phyloP scores from a whole-genome alignment of 2,113 vertebrate genomes.

The Vidua chalybeata region DNA sequence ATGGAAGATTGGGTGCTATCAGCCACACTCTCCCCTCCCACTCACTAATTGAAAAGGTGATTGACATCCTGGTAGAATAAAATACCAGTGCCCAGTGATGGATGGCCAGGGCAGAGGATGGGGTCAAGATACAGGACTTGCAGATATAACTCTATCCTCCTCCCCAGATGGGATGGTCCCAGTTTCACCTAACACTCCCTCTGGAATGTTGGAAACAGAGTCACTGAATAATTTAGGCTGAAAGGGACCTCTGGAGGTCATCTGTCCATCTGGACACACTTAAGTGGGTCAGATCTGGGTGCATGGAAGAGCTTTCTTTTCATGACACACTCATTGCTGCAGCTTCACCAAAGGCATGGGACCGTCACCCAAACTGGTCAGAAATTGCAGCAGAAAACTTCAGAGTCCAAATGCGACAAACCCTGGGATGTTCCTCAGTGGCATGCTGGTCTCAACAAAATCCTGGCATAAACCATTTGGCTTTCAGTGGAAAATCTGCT shows the following conservation, averaged over 20 bases:
- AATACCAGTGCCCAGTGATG: conserved; percentile 53
- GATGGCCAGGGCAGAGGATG: conserved; percentile 25
- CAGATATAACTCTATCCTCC: conserved; percentile 31
- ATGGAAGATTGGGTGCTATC: conserved; percentile 62
- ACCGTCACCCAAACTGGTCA: neutral
- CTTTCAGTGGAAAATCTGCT: neutral
- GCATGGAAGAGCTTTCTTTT: neutral
- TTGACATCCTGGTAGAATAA: conserved; percentile 59
- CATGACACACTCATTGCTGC: neutral
- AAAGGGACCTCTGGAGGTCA: conserved; percentile 49
- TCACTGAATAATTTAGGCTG: conserved; percentile 62
- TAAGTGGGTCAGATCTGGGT: neutral
- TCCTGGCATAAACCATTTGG: neutral
- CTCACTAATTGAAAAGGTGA: conserved; percentile 69
- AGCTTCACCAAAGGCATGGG: neutral
- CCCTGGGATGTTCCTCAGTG: neutral
- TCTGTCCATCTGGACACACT: conserved; percentile 44
- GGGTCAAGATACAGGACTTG: conserved; percentile 43
- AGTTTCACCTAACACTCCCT: conserved; percentile 53
- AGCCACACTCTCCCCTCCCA: conserved; percentile 48
- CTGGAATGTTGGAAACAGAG: conserved; percentile 34
- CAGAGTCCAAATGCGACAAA: neutral
- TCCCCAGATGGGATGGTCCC: conserved; percentile 19
- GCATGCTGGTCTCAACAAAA: neutral
- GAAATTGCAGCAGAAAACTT: neutral